Percentiles rank a stretch among this genome's conserved stretches.
Conservation (phyloP, 2,113 vertebrate genomes). For the Paramisgurnus dabryanus region DNA sequence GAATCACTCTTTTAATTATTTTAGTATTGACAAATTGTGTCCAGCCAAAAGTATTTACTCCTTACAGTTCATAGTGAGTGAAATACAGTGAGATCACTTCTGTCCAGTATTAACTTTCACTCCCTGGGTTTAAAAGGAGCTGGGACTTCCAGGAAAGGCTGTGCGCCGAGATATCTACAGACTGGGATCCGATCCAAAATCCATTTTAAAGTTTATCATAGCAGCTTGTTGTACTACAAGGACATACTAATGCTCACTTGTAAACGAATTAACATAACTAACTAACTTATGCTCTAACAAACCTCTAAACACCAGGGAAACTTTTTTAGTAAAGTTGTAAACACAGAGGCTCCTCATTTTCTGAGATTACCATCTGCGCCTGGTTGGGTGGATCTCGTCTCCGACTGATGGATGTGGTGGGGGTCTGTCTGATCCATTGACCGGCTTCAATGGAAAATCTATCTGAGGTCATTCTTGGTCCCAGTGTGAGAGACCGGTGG, state of each 20-base stretch:
- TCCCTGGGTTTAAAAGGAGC: conserved; percentile 64
- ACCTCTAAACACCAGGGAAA: not conserved
- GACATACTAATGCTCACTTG: not conserved
- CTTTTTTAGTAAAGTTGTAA: not conserved
- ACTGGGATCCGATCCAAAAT: conserved; percentile 48
- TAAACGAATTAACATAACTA: not conserved
- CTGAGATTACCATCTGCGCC: not conserved
- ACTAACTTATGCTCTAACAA: not conserved
- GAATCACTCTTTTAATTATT: not conserved
- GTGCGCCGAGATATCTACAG: conserved; percentile 55
- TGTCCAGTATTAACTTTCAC: conserved; percentile 62
- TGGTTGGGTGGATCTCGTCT: conserved; percentile 5
- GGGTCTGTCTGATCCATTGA: not conserved
- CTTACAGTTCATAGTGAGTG: not conserved
- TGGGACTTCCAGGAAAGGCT: conserved; percentile 64
- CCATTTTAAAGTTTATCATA: conserved; percentile 59
- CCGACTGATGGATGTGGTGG: not conserved
- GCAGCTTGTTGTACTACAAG: conserved; percentile 6
- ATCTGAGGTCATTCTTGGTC: conserved; percentile 51
- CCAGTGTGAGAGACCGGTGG: conserved; percentile 49
- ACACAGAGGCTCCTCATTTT: not conserved
- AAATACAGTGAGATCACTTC: conserved; percentile 49
- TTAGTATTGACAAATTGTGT: not conserved
- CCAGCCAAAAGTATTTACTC: not conserved
- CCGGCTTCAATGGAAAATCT: conserved; percentile 47